Conservation (phyloP, 2,113 vertebrate genomes). For the Xiphophorus maculatus region DNA sequence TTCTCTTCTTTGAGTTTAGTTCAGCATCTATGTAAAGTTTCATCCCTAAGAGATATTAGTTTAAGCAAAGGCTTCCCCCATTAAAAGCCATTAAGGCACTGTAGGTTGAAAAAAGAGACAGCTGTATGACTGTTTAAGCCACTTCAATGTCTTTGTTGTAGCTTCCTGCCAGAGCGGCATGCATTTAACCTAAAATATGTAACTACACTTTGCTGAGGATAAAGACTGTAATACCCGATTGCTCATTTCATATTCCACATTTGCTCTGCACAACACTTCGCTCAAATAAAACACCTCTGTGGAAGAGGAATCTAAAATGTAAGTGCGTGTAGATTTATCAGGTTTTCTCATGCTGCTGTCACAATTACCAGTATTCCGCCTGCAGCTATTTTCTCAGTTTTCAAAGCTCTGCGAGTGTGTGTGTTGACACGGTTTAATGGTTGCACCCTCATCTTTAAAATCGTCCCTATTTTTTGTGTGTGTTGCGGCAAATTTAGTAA, state of each 20-base stretch:
- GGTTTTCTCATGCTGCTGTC: background rate
- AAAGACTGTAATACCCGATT: background rate
- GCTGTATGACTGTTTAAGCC: background rate
- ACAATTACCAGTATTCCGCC: background rate
- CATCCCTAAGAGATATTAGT: background rate
- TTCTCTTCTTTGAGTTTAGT: too few species aligned
- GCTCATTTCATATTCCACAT: background rate
- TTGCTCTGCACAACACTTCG: background rate
- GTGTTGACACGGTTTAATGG: background rate
- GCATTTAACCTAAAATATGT: background rate
- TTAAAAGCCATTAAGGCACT: background rate
- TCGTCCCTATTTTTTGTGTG: background rate
- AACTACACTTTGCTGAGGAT: background rate
- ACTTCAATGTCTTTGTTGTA: background rate
- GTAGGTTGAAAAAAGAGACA: too few species aligned
- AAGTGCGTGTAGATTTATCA: background rate
- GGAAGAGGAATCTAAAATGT: background rate
- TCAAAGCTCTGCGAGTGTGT: background rate
- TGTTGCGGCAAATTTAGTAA: background rate
- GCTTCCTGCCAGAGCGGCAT: background rate
- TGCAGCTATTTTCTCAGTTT: background rate
- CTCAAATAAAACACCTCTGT: background rate
- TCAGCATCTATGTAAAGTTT: too few species aligned
- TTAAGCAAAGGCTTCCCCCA: background rate
- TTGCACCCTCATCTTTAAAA: background rate